Evolutionary conservation across 92 coral and sea anemone genomes (phyloP).

Genomic region (Metridium senile): DNA sequence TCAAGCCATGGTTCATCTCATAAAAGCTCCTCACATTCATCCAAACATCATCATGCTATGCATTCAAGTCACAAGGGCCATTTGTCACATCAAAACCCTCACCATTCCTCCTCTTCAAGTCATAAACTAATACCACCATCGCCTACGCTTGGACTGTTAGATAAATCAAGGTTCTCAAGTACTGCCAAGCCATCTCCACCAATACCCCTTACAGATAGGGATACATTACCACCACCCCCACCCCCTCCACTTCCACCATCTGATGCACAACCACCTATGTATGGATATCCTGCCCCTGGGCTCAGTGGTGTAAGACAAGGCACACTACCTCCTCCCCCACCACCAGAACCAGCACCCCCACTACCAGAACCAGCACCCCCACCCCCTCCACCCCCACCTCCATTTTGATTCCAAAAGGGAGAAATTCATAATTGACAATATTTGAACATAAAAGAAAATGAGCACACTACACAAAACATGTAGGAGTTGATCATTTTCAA

Average conservation of each 20-base stretch:
- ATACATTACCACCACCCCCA: constrained; percentile 50
- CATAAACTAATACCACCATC: constrained; percentile 60
- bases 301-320: constrained; percentile 40
- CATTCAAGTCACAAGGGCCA: constrained; percentile 30
- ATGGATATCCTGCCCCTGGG: neutral
- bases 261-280: constrained; percentile 10
- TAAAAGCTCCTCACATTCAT: constrained; percentile 62
- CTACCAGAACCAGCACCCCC: no score
- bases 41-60: constrained; percentile 43
- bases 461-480: neutral
- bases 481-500: neutral
- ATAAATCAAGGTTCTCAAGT: constrained; percentile 48
- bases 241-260: constrained; percentile 85
- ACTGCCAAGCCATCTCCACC: constrained; percentile 29
- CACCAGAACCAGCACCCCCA: constrained; percentile 69
- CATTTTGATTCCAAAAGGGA: neutral
- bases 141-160: constrained; percentile 33
- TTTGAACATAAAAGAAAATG: neutral
- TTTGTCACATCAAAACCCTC: constrained; percentile 49
- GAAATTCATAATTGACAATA: no score
- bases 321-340: constrained; percentile 86
- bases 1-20: constrained; percentile 56
- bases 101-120: constrained; percentile 63
- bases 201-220: constrained; percentile 34
- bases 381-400: constrained; percentile 79